Base-by-base conservation (phyloP, 2,888 invertebrate species). In the Agrotis ipsilon region DNA sequence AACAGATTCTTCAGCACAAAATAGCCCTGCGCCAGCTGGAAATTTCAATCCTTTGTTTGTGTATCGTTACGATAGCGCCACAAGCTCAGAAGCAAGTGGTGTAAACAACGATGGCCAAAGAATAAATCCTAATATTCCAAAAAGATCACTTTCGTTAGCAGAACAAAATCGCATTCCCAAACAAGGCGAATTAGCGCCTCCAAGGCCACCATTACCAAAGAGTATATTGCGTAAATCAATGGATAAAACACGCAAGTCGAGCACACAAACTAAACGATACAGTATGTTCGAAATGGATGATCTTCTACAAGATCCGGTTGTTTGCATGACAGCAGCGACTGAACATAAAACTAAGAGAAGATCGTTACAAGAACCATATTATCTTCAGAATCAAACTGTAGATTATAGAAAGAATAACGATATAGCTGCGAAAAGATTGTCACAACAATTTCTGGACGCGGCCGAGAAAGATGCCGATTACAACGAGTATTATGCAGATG, bases 281-380 rank as follows among this genome's bases (percentile, higher is more conserved):
- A 98, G 98, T 87, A 98, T 98, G 98, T 97, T 98, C 87, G 98
- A 98, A 92, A 97, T 97, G 96, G 97, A 97, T 75, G 96, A 96
- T 69, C 95, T 97, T 57, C 87, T 95, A 62, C 94, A 95, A 90
- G 97, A 97, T 85, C 93, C 94, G 13, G 78, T 94, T 39, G 91
- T 92, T 24, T 96, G 95, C 61, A 93, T 93, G 91, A 94, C 90
- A 88, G 95, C 88, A 89, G 94, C 92, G 84, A 96, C 89, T 60
- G 96, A 94, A 90, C 95, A 90, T 87, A 97, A 92, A 92, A 96
- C 94, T 55, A 98, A 98, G 89, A 95, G 98, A 61, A 97, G 97
- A 91, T 98, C 98, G n/a, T 92, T 98, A 62, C 98, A 97, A 89
- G 98, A 98, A 87, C 97, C 98, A 0, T 97, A 97, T 84, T 97